Evolutionary conservation across 2,113 vertebrate genomes (phyloP), one percentile per base, ranked within the genome.

Genomic region (Tragelaphus imberbis): DNA sequence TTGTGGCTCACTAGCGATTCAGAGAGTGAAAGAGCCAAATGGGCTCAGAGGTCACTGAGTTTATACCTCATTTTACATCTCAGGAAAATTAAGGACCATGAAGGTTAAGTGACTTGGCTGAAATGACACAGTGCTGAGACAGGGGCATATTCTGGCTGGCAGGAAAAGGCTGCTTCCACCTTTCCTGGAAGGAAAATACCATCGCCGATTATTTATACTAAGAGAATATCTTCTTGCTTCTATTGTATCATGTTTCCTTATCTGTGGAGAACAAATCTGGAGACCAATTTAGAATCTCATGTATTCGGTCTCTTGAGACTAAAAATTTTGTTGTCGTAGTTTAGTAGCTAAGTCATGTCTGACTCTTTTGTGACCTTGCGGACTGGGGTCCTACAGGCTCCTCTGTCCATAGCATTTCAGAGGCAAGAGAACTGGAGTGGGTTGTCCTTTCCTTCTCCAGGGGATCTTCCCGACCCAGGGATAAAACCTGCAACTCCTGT

Each of bases 171-270:
- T 96, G 63, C 21, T 82, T 84, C 59, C 49, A 58, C 21, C 25
- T 91, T 91, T 84, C 56, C 82, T 55, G 21, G 51, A 86, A 88
- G 85, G 68, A 95, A 96, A 96, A 84, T 25, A 16, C n/a, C 53
- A n/a, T 12, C 5, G 5, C 55, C 71, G 12, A 28, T 53, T 75
- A 88, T 75, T 63, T 79, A 61, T 27, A 68, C 0, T 6, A 79
- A 82, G 30, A 93, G 82, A 55, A 23, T 3, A n/a, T n/a, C 47
- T n/a, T 58, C 77, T 49, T 59, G 56, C 17, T 84, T 53, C 49
- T 55, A 56, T 16, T 33, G 0, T 17, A 36, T n/a, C 12, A 4
- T 58, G 28, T 55, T 94, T 95, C 36, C 63, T 71, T 75, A 68
- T 55, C 7, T 51, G 25, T 14, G 28, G 10, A 87, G 11, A 56